Evolutionary conservation across 2,113 vertebrate species (phyloP).

Genomic region (Phasianus colchicus): DNA sequence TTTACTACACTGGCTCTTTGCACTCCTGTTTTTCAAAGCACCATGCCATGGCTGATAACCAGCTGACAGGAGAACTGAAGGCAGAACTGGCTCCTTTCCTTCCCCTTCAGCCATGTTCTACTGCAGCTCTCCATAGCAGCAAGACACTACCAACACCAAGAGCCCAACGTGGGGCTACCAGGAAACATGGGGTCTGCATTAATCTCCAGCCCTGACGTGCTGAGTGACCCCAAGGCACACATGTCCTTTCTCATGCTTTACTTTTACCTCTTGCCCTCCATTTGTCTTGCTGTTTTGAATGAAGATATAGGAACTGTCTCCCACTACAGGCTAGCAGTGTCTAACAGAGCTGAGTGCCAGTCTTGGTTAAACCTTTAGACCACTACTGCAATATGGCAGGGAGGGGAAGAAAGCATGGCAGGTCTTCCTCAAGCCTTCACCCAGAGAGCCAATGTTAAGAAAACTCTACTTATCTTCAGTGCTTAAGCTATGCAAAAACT

Average conservation of each 20-base stretch:
- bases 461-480: slow-evolving; percentile 19
- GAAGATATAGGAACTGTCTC: not conserved
- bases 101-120: not conserved
- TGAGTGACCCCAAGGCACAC: not conserved
- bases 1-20: not conserved
- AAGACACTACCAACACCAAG: not conserved
- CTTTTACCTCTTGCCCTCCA: not conserved
- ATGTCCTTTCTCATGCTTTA: not conserved
- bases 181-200: not conserved
- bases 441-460: slow-evolving; percentile 9
- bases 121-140: not conserved
- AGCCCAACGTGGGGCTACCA: not conserved
- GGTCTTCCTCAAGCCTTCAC: not conserved
- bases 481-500: slow-evolving; percentile 6
- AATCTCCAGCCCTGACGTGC: not conserved
- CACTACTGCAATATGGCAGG: not conserved
- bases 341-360: not conserved
- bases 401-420: not conserved
- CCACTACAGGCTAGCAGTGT: not conserved
- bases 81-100: not conserved
- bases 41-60: not conserved
- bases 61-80: slow-evolving; percentile 12
- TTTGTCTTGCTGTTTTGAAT: not conserved
- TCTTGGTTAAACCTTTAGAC: slow-evolving; percentile 2
- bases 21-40: slow-evolving; percentile 24